Percentiles rank a stretch among this genome's conserved stretches.
These are phyloP conservation scores for Sternarchorhynchus goeldii DNA, from an alignment of 2,797 vertebrate genomes.

Conservation along the genomic window DNA sequence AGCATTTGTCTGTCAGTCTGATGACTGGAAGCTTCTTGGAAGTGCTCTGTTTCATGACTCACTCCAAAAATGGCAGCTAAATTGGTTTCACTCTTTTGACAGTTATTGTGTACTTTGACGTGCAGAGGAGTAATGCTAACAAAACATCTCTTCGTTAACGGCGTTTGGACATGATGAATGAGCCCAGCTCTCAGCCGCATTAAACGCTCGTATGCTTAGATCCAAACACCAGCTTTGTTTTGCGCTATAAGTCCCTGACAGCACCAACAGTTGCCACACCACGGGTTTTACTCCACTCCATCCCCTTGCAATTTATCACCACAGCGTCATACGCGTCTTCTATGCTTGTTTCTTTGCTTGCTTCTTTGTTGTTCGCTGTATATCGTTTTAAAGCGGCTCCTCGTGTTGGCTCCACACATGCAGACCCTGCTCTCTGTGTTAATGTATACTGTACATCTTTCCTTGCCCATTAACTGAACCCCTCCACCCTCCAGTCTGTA, in stretches of 20 bases:
- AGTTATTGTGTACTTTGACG: conserved; percentile 56
- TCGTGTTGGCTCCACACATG: too few species aligned
- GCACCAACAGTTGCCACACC: not conserved
- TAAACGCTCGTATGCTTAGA: conserved; percentile 11
- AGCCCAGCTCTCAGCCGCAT: conserved; percentile 21
- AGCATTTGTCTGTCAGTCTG: conserved; percentile 34
- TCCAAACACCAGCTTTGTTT: conserved; percentile 34
- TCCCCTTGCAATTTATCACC: conserved; percentile 30
- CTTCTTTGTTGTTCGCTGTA: too few species aligned
- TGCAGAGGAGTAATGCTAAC: conserved; percentile 56
- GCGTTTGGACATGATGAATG: conserved; percentile 19
- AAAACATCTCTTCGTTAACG: conserved; percentile 39
- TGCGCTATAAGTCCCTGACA: conserved; percentile 30
- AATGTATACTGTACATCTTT: conserved; percentile 1
- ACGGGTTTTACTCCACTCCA: conserved; percentile 30
- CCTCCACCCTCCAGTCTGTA: conserved; percentile 13
- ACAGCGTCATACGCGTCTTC: not conserved
- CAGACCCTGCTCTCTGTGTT: not conserved
- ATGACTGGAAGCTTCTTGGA: conserved; percentile 26
- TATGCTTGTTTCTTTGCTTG: too few species aligned
- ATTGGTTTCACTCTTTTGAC: conserved; percentile 60
- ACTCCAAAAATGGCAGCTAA: conserved; percentile 52
- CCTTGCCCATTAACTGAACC: not conserved
- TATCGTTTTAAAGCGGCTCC: too few species aligned
- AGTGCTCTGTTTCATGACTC: conserved; percentile 55